Evolutionary conservation across 1,140 invertebrate genomes (phyloP).

Genomic region (Phymastichus coffea): DNA sequence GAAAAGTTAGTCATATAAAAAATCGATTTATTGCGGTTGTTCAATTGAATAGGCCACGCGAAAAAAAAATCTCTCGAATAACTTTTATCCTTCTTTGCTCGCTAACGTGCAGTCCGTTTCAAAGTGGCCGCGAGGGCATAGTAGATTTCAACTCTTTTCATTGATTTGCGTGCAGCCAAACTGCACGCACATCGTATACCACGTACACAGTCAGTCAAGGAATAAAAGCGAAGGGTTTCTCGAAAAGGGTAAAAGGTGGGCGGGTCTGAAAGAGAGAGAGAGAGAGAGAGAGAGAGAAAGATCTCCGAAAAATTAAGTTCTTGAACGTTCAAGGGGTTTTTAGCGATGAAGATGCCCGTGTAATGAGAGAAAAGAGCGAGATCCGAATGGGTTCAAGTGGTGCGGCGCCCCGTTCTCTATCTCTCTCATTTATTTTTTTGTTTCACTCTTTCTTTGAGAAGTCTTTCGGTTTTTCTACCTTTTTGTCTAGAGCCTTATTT

Average conservation of each 20-base stretch:
- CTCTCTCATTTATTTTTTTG: background rate
- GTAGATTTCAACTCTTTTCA: constrained; percentile 35
- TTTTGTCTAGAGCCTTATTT: no score
- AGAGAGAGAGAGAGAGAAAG: background rate
- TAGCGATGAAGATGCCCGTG: constrained; percentile 9
- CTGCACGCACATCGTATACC: no score
- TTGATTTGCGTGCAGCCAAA: constrained; percentile 17
- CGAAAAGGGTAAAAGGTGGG: no score
- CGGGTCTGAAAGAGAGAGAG: no score
- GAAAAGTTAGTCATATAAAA: no score
- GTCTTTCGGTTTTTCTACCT: background rate
- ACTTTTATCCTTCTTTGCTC: background rate
- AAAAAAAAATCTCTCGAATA: background rate
- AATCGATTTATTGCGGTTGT: background rate
- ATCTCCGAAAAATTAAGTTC: constrained; percentile 6
- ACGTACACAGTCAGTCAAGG: background rate
- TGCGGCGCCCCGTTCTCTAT: background rate
- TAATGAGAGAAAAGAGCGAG: constrained; percentile 14
- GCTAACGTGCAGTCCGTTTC: constrained; percentile 10
- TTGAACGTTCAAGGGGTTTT: constrained; percentile 12
- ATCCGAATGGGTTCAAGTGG: constrained; percentile 11
- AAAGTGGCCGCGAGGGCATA: constrained; percentile 43
- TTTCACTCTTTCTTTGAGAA: background rate
- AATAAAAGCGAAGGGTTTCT: background rate
- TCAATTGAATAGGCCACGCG: background rate